A percentile compares a stretch with the other conserved stretches of the same genome.
phyloP scores from a whole-genome alignment of 2,797 vertebrate species.

The Cyclopterus lumpus region DNA sequence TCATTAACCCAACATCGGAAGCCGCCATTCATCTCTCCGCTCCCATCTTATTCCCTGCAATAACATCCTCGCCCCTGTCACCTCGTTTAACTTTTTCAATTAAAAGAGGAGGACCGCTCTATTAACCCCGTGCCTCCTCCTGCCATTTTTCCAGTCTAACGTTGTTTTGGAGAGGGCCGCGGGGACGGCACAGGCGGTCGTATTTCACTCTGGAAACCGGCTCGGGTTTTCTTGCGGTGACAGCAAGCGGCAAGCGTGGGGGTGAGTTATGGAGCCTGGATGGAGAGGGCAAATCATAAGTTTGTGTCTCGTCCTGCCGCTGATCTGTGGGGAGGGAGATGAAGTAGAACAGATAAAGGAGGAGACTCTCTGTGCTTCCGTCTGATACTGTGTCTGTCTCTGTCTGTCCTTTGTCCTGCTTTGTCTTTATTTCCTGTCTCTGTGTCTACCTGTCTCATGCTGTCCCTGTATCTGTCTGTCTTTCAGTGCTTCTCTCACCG shows the following conservation, averaged over 20 bases:
- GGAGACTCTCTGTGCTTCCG: neutral
- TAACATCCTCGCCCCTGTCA: slow-evolving; percentile 59
- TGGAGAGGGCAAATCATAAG: slow-evolving; percentile 61
- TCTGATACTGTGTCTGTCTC: slow-evolving; percentile 5
- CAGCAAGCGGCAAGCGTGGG: slow-evolving; percentile 32
- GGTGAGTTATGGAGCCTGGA: slow-evolving; percentile 68
- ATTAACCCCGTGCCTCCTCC: slow-evolving; percentile 72
- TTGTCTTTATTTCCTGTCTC: neutral
- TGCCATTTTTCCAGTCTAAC: slow-evolving; percentile 64
- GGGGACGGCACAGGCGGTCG: slow-evolving; percentile 34
- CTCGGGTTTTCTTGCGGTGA: slow-evolving; percentile 25
- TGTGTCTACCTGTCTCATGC: neutral
- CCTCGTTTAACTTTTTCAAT: slow-evolving; percentile 78
- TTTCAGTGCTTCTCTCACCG: neutral
- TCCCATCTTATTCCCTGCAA: slow-evolving; percentile 53
- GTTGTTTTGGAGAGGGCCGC: slow-evolving; percentile 67
- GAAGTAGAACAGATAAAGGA: slow-evolving; percentile 29
- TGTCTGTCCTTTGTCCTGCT: neutral
- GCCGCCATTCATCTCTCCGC: slow-evolving; percentile 65
- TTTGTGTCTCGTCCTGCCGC: slow-evolving; percentile 48
- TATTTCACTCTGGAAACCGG: slow-evolving; percentile 55
- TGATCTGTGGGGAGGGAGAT: slow-evolving; percentile 26
- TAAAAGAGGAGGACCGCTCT: slow-evolving; percentile 74
- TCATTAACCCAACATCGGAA: slow-evolving; percentile 72
- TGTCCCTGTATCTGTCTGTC: neutral